phyloP scores from a whole-genome alignment of 1,140 invertebrate species.

The Solenopsis invicta region DNA sequence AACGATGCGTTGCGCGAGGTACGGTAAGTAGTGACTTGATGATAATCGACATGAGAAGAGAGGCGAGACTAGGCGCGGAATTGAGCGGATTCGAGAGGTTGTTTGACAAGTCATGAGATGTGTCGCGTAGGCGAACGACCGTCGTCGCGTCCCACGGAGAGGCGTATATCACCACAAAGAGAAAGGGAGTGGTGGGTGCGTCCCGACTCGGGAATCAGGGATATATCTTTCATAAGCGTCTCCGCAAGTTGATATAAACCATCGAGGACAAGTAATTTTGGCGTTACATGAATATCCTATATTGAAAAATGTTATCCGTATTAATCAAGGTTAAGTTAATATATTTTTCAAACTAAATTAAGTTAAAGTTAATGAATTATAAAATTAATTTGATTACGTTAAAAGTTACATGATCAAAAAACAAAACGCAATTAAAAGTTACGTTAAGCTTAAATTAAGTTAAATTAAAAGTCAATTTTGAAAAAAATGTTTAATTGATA shows the following conservation, averaged over 20 bases:
- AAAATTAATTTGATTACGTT: too few species aligned
- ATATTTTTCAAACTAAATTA: too few species aligned
- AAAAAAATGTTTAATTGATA: too few species aligned
- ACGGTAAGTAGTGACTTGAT: slow-evolving; percentile 72
- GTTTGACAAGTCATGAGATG: slow-evolving; percentile 73
- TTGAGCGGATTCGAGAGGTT: slow-evolving; percentile 64
- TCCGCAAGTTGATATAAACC: slow-evolving; percentile 1
- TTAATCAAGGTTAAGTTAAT: neutral
- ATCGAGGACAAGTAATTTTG: neutral
- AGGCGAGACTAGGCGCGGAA: slow-evolving; percentile 39
- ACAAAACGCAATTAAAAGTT: too few species aligned
- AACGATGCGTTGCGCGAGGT: slow-evolving; percentile 59
- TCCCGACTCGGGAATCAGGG: slow-evolving; percentile 38
- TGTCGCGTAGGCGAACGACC: slow-evolving; percentile 77
- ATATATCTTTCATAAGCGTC: slow-evolving; percentile 37
- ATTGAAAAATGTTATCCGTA: neutral
- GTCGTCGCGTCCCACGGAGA: slow-evolving; percentile 73
- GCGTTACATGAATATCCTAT: neutral
- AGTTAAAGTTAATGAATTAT: too few species aligned
- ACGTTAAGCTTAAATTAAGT: too few species aligned
- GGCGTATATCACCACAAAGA: slow-evolving; percentile 23
- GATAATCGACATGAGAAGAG: slow-evolving; percentile 65
- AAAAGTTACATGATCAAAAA: too few species aligned
- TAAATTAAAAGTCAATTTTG: too few species aligned
- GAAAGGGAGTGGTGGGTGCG: slow-evolving; percentile 63